phyloP scores from a whole-genome alignment of 2,113 vertebrate genomes.

The Hippocampus barbouri region DNA sequence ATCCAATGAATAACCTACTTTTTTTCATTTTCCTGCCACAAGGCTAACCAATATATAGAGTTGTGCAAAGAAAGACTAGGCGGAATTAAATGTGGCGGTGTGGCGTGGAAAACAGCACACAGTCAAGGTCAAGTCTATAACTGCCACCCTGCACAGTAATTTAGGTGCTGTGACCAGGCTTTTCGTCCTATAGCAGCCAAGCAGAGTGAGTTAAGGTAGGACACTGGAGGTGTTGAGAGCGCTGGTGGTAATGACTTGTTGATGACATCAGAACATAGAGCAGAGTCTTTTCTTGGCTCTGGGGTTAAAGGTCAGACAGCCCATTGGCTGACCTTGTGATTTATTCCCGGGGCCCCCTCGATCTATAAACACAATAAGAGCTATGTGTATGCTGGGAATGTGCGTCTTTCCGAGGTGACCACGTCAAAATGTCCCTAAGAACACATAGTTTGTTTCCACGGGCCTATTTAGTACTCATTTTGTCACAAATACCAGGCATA shows the following conservation, averaged over 20 bases:
- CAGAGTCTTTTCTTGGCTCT: conserved; percentile 56
- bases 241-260: conserved; percentile 62
- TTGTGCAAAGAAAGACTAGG: conserved; percentile 41
- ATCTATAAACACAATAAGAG: conserved; percentile 66
- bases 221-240: conserved; percentile 64
- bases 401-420: conserved; percentile 40
- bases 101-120: conserved; percentile 45
- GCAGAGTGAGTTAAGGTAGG: conserved; percentile 28
- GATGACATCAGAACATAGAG: conserved; percentile 68
- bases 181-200: conserved; percentile 33
- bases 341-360: conserved; percentile 60
- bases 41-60: conserved; percentile 10
- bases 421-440: conserved; percentile 17
- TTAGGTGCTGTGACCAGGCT: conserved; percentile 41
- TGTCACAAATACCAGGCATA: conserved; percentile 22
- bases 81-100: conserved; percentile 45
- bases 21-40: conserved; percentile 14
- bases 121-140: conserved; percentile 69
- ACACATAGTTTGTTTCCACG: conserved; percentile 27
- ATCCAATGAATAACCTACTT: conserved; percentile 20
- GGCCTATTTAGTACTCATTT: conserved; percentile 29
- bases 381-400: conserved; percentile 55
- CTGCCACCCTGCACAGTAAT: conserved; percentile 47
- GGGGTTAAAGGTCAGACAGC: conserved; percentile 62
- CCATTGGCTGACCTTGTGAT: conserved; percentile 65